Evolutionary conservation across 1,140 invertebrate genomes (phyloP).

Genomic region (Calephelis nemesis): DNA sequence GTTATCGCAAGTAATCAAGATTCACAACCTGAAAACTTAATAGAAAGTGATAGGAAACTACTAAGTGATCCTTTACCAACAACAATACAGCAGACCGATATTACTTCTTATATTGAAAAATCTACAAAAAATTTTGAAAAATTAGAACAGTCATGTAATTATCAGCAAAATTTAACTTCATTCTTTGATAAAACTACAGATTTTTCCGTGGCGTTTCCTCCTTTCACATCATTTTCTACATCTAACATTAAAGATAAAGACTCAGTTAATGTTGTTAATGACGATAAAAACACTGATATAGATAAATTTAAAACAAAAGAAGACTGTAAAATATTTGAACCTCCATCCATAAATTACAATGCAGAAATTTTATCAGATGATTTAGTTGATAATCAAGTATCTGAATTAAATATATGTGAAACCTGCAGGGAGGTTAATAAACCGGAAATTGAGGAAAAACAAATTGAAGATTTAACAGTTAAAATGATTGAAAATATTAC

Average conservation of each 20-base stretch:
- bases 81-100: neutral
- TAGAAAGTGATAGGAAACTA: neutral
- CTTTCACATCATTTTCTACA: neutral
- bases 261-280: neutral
- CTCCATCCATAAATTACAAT: neutral
- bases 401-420: constrained; percentile 59
- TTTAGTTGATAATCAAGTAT: constrained; percentile 32
- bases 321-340: neutral
- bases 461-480: constrained; percentile 55
- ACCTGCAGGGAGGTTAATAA: constrained; percentile 61
- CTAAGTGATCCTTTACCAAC: neutral
- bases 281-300: neutral
- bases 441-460: constrained; percentile 53
- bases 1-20: neutral
- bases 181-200: constrained; percentile 4
- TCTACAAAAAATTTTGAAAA: neutral
- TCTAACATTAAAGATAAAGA: neutral
- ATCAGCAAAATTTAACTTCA: neutral
- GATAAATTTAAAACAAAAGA: neutral
- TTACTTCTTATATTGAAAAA: neutral
- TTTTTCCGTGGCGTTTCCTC: neutral
- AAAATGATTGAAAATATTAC: constrained; percentile 71
- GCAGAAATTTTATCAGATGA: constrained; percentile 12
- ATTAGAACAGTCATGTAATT: neutral
- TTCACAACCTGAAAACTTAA: neutral